These are phyloP conservation scores for Sycophaga agraensis DNA, from an alignment of 1,140 invertebrate genomes.

Conservation along the genomic window DNA sequence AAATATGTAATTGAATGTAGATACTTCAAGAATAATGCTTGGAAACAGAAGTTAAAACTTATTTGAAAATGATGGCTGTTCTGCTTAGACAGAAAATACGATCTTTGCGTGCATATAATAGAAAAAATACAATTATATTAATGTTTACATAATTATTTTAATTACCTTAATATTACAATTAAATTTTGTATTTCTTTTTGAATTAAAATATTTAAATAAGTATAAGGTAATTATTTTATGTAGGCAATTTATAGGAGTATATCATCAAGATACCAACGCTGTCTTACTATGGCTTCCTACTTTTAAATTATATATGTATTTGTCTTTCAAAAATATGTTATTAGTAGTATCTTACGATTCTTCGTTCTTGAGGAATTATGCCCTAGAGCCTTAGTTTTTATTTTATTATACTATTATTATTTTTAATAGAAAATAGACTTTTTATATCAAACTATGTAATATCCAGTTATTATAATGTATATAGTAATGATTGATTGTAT, in stretches of 20 bases:
- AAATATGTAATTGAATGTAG: constrained; percentile 3
- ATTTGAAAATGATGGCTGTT: neutral
- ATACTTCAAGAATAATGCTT: neutral
- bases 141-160: neutral
- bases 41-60: neutral
- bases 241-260: neutral
- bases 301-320: neutral
- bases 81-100: neutral
- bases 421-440: neutral
- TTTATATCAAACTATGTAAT: constrained; percentile 6
- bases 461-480: neutral
- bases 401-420: neutral
- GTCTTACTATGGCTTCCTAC: neutral
- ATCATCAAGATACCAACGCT: too few species aligned
- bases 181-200: too few species aligned
- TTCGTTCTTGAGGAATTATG: neutral
- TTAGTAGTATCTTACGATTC: neutral
- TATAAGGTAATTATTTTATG: neutral
- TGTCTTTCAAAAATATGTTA: neutral
- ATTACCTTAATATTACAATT: neutral
- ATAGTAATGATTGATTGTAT: neutral
- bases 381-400: neutral
- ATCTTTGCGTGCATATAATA: neutral
- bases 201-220: too few species aligned
- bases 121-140: neutral